Base-by-base conservation (phyloP, 1,140 invertebrate genomes). In the Rhynchophorus ferrugineus region DNA sequence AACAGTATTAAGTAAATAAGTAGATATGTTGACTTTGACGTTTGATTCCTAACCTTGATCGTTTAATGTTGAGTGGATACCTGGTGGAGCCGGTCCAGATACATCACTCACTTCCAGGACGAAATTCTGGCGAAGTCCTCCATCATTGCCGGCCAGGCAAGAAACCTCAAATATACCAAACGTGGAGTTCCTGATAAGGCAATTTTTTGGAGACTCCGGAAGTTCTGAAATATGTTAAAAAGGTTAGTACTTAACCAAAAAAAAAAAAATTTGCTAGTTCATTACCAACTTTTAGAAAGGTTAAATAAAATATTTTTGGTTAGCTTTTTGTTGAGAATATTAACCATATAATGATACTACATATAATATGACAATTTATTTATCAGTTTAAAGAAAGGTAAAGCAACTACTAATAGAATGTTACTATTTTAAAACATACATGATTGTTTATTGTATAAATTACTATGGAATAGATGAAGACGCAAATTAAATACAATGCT, bases 51-150 rank as follows among this genome's bases (percentile, higher is more conserved):
- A 61, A n/a, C 73, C 73, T 54, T 77, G 75, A 60, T 78, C 75
- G 62, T 72, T 84, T 70, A 76, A 81, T 65, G 73, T 82, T 60
- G 68, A 77, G 62, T 71, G 73, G 24, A 73, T 67, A 44, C 71
- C 69, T 47, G 68, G 57, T 24, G 62, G 68, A 16, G 64, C 61
- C 35, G 73, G 74, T 47, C 68, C 73, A n/a, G 76, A 64, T 51
- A 79, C 73, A 64, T 85, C 85, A 54, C 83, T 78, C 34, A 89
- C 84, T 72, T 91, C 87, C 39, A 91, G 72, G 37, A 89, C 73
- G 69, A 93, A 93, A 63, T 82, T 81, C 69, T 92, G 89, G 13
- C 82, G 76, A 14, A 90, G 75, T 3, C 89, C 89, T 8, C 89
- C 89, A 61, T 89, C 85, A 59, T 82, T 80, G 14, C 88, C 87